Conservation (phyloP, 2,113 vertebrate genomes). For the Salvator merianae region DNA sequence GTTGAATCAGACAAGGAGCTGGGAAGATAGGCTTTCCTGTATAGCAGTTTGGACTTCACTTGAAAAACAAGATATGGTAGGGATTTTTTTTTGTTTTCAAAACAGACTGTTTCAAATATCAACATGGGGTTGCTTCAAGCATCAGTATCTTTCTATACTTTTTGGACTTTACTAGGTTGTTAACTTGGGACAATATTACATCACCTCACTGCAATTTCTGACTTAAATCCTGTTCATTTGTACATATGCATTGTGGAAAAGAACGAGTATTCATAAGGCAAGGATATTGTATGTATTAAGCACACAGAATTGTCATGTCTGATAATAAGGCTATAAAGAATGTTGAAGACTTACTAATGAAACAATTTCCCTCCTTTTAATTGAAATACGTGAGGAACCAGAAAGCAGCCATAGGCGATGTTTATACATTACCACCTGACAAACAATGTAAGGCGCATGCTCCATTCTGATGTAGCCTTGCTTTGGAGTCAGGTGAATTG, state of each 20-base stretch:
- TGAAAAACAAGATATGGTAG: constrained; percentile 44
- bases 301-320: too few relatives aligned
- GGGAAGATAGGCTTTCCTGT: constrained; percentile 41
- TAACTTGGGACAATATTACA: background rate
- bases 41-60: constrained; percentile 24
- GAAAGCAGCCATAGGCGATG: background rate
- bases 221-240: background rate
- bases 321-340: too few relatives aligned
- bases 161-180: background rate
- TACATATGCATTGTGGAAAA: too few relatives aligned
- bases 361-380: constrained; percentile 12
- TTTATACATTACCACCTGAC: constrained; percentile 2
- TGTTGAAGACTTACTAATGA: background rate
- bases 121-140: background rate
- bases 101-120: background rate
- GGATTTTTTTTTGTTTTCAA: constrained; percentile 33
- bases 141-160: background rate
- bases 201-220: background rate
- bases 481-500: background rate
- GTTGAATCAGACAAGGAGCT: constrained; percentile 35
- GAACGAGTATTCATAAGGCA: too few relatives aligned
- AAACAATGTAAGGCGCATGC: background rate
- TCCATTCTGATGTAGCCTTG: constrained; percentile 2
- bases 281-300: too few relatives aligned
- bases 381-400: background rate